Conservation (phyloP, 2,113 vertebrate species). For the Lucifuga dentata region DNA sequence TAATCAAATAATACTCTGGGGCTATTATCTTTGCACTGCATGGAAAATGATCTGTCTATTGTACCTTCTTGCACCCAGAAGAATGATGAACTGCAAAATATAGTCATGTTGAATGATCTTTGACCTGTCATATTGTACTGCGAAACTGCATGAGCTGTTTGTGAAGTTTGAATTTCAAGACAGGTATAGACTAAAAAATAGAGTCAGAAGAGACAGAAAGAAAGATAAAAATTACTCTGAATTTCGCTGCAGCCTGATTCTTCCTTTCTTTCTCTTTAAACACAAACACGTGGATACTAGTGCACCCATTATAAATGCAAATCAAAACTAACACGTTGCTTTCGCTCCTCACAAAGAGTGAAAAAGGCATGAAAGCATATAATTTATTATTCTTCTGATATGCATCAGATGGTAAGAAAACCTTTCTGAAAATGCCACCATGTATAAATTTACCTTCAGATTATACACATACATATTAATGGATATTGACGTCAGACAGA, state of each 20-base stretch:
- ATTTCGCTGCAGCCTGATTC: not conserved
- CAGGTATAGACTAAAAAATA: not conserved
- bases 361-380: slow-evolving; percentile 25
- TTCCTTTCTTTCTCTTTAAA: not conserved
- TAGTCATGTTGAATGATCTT: not conserved
- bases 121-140: not conserved
- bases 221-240: not conserved
- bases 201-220: no score
- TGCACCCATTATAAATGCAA: slow-evolving; percentile 38
- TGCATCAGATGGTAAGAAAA: slow-evolving; percentile 18
- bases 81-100: no score
- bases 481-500: slow-evolving; percentile 3
- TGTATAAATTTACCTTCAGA: slow-evolving; percentile 5
- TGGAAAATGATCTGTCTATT: no score
- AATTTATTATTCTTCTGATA: slow-evolving; percentile 32
- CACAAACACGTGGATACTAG: not conserved
- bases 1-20: no score
- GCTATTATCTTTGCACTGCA: no score
- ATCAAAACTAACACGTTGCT: slow-evolving; percentile 9
- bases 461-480: slow-evolving; percentile 6
- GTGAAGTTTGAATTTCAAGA: not conserved
- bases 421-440: slow-evolving; percentile 29
- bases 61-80: no score
- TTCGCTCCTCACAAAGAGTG: slow-evolving; percentile 4
- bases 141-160: not conserved